Percentiles rank a stretch among this genome's conserved stretches.
These are phyloP conservation scores for Notolabrus celidotus DNA, from an alignment of 2,797 vertebrate genomes.

Conservation along the genomic window DNA sequence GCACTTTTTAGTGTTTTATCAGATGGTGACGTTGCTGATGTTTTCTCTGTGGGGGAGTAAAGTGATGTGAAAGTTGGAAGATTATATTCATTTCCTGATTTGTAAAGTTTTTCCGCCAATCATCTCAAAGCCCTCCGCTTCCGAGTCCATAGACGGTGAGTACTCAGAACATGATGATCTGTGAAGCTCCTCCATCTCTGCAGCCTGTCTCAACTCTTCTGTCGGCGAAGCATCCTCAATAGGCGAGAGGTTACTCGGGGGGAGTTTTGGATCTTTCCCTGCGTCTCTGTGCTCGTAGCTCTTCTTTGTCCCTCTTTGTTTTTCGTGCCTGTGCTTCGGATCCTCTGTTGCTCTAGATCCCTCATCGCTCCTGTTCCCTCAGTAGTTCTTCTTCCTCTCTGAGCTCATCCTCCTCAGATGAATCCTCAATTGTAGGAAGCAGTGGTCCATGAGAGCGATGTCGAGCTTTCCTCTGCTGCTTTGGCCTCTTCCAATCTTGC, in stretches of 20 bases:
- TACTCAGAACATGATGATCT: slow-evolving; percentile 99
- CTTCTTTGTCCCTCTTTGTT: slow-evolving; percentile 98
- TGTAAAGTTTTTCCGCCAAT: slow-evolving; percentile 93
- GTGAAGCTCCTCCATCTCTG: slow-evolving; percentile 99
- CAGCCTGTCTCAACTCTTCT: slow-evolving; percentile 96
- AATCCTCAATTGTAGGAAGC: slow-evolving; percentile 98
- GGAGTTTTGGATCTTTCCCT: slow-evolving; percentile 98
- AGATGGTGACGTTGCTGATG: slow-evolving; percentile 78
- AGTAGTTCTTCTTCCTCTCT: slow-evolving; percentile 98
- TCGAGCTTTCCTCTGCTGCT: slow-evolving; percentile 97
- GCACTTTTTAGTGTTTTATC: slow-evolving; percentile 97
- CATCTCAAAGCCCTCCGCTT: slow-evolving; percentile 94
- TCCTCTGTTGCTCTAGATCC: slow-evolving; percentile 98
- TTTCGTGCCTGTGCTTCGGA: slow-evolving; percentile 97
- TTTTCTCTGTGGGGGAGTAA: slow-evolving; percentile 95
- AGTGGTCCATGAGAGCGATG: slow-evolving; percentile 97
- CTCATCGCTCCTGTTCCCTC: slow-evolving; percentile 98
- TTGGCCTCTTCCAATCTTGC: slow-evolving; percentile 97
- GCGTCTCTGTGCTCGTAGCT: slow-evolving; percentile 96
- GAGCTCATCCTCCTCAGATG: slow-evolving; percentile 98
- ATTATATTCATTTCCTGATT: slow-evolving; percentile 97
- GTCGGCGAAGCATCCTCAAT: slow-evolving; percentile 99
- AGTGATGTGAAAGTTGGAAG: slow-evolving; percentile 98
- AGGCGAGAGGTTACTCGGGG: slow-evolving; percentile 98
- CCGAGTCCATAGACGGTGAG: slow-evolving; percentile 97